Conservation (phyloP, 2,888 invertebrate genomes). For the Prosapia bicincta region DNA sequence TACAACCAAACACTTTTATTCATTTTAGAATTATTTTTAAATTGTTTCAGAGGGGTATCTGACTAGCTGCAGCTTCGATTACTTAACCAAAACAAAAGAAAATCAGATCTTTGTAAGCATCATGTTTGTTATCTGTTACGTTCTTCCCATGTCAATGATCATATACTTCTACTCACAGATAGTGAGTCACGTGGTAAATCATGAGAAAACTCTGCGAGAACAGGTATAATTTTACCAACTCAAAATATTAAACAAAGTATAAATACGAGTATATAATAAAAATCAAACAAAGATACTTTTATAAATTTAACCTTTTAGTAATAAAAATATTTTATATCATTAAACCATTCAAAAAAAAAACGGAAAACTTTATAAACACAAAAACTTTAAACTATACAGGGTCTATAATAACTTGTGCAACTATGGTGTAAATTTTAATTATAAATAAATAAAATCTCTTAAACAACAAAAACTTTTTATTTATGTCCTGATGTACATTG, state of each 20-base stretch:
- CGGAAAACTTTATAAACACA: too few relatives aligned
- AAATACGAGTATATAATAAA: not conserved
- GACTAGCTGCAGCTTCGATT: conserved; percentile 82
- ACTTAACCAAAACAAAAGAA: conserved; percentile 72
- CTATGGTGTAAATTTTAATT: too few relatives aligned
- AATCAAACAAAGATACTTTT: too few relatives aligned
- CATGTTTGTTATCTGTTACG: conserved; percentile 75
- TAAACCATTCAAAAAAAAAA: too few relatives aligned
- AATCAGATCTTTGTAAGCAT: conserved; percentile 71
- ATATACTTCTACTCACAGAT: conserved; percentile 83
- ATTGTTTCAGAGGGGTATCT: conserved; percentile 76
- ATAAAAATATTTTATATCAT: too few relatives aligned
- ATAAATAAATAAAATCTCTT: too few relatives aligned
- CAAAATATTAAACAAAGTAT: too few relatives aligned
- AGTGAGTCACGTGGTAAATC: conserved; percentile 80
- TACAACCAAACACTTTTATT: not conserved
- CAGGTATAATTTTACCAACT: conserved; percentile 50
- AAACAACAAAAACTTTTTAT: too few relatives aligned
- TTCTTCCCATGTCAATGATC: conserved; percentile 72
- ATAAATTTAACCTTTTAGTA: too few relatives aligned
- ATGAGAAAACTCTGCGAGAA: conserved; percentile 76
- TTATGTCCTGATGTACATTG: too few relatives aligned
- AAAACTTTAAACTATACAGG: too few relatives aligned
- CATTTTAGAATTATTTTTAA: conserved; percentile 5
- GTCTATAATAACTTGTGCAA: too few relatives aligned